Evolutionary conservation across 2,113 vertebrate species (phyloP), one percentile per base, ranked within the genome.

Genomic region (Sphyrna mokarran): DNA sequence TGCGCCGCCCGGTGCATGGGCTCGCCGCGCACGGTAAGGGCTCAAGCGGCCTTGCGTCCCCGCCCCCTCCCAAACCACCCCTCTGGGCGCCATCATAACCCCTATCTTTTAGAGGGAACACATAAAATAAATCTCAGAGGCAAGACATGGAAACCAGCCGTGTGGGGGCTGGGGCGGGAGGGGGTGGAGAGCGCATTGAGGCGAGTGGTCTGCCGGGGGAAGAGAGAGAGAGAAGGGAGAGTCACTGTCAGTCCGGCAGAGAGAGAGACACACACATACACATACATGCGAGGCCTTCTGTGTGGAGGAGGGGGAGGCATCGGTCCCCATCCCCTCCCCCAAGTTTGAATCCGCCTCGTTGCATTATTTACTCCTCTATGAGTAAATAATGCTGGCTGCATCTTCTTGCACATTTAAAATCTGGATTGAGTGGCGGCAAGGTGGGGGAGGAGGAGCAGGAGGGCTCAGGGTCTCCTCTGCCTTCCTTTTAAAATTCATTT

Each of bases 1-100:
- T 66, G 89, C 89, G 89, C 61, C 89, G n/a, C 89, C 61, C n/a
- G 89, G 37, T 93, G 89, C 89, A 18, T 61, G 22, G 89, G 89
- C 63, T 93, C 61, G 14, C 16, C 61, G 89, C 89, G 10, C 89
- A 93, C 89, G 89, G 89, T 93, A 93, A 54, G 48, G 48, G 48
- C 48, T 54, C 48, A 54, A 54, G 48, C 48, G 48, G 48, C 48
- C 48, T 54, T 54, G 48, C 66, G 43, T 9, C 26, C 26, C 61
- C 61, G 48, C 61, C 61, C 61, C 61, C 61, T 14, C 20, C n/a
- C 5, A 66, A 63, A 48, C 43, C 43, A 48, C 43, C 43, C 91
- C 63, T 8, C 40, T 6, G 29, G 58, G 14, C 89, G 58, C 18
- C 66, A 13, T 18, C 5, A 26, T 54, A 54, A 54, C 48, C 48